phyloP scores from a whole-genome alignment of 2,888 invertebrate species.

The Hypsopygia costalis region DNA sequence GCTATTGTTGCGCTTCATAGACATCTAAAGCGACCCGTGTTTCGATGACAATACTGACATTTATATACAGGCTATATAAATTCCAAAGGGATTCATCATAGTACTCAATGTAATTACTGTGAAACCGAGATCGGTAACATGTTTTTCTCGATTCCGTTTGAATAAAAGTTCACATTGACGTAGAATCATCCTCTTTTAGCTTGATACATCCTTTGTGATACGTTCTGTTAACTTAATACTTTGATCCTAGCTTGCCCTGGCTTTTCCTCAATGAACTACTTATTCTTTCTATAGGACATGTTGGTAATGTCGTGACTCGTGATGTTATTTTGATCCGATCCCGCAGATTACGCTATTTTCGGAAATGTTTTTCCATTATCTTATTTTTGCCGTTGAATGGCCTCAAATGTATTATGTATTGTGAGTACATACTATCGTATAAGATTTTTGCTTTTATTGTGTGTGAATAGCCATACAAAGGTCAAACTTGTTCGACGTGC shows the following conservation, averaged over 20 bases:
- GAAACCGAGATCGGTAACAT: too few species aligned
- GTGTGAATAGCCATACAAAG: too few species aligned
- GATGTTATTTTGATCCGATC: not conserved
- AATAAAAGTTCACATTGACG: too few species aligned
- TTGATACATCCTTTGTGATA: too few species aligned
- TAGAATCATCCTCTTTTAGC: too few species aligned
- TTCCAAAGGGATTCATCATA: too few species aligned
- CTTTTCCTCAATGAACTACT: not conserved
- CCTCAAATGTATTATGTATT: too few species aligned
- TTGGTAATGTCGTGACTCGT: not conserved
- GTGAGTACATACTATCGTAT: too few species aligned
- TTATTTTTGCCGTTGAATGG: conserved; percentile 1
- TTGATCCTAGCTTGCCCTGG: conserved; percentile 1
- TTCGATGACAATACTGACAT: not conserved
- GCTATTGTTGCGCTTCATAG: not conserved
- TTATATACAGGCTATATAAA: conserved; percentile 1
- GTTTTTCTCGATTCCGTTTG: too few species aligned
- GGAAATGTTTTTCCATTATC: conserved; percentile 1
- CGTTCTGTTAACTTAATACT: not conserved
- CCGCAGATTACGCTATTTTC: not conserved
- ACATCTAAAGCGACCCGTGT: conserved; percentile 1
- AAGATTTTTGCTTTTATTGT: too few species aligned
- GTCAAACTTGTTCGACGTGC: too few species aligned
- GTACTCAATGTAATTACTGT: too few species aligned
- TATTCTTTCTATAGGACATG: not conserved